Percentiles rank a stretch among this genome's conserved stretches.
Evolutionary conservation across 1,140 invertebrate species (phyloP).

Genomic region (Bombus ignitus): DNA sequence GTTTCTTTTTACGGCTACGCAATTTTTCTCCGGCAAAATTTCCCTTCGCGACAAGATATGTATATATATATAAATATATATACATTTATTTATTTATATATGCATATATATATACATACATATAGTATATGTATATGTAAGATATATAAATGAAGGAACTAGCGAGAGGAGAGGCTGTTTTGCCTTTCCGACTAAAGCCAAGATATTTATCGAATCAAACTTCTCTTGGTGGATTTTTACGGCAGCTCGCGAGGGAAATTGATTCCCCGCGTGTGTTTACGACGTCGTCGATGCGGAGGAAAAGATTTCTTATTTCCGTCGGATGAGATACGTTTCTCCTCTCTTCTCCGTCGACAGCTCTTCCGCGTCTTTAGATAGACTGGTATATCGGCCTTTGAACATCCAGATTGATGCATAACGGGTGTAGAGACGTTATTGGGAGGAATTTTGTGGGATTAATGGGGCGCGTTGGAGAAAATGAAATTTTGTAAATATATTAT

Average conservation of each 20-base stretch:
- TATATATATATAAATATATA: background rate
- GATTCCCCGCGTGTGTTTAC: slow-evolving; percentile 37
- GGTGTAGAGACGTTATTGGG: background rate
- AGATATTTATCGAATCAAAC: slow-evolving; percentile 49
- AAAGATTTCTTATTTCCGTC: slow-evolving; percentile 33
- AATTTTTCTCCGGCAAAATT: slow-evolving; percentile 10
- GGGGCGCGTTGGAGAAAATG: background rate
- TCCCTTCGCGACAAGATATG: background rate
- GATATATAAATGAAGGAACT: background rate
- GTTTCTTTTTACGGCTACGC: background rate
- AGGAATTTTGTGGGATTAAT: background rate
- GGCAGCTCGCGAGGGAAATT: slow-evolving; percentile 26
- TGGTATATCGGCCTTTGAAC: background rate
- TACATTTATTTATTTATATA: too few relatives aligned
- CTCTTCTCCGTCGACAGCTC: background rate
- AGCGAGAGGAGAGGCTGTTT: background rate
- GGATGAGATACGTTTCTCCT: slow-evolving; percentile 14
- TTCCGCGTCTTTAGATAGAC: background rate
- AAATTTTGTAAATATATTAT: background rate
- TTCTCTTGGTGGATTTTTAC: slow-evolving; percentile 16
- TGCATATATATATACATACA: background rate
- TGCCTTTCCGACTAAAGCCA: background rate
- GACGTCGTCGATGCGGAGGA: slow-evolving; percentile 3
- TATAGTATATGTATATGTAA: background rate
- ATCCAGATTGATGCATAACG: background rate